phyloP scores from a whole-genome alignment of 1,140 invertebrate genomes.

The Drosophila guanche region DNA sequence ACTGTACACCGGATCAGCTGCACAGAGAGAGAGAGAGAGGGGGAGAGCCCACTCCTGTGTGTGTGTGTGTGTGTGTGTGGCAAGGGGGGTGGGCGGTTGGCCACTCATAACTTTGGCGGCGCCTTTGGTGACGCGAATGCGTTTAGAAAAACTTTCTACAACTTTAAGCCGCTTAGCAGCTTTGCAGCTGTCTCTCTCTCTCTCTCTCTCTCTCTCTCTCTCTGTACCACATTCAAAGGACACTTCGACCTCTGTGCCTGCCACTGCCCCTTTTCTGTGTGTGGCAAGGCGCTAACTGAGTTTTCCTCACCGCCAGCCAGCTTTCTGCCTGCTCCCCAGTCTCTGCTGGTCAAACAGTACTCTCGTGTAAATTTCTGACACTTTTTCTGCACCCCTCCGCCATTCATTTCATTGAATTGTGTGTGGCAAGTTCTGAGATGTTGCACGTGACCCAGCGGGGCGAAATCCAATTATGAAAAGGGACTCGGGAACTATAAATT shows the following conservation, averaged over 20 bases:
- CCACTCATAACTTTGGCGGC: slow-evolving; percentile 76
- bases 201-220: slow-evolving; percentile 30
- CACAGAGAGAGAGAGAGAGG: slow-evolving; percentile 7
- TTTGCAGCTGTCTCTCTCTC: slow-evolving; percentile 72
- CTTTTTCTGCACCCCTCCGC: slow-evolving; percentile 10
- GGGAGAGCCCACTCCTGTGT: too few species aligned
- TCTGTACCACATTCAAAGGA: background rate
- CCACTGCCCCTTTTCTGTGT: background rate
- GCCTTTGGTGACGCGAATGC: slow-evolving; percentile 81
- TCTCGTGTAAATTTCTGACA: slow-evolving; percentile 37
- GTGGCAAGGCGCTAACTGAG: slow-evolving; percentile 8
- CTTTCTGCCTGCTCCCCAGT: slow-evolving; percentile 10
- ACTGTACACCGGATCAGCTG: slow-evolving; percentile 28
- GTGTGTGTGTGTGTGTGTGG: slow-evolving; percentile 5
- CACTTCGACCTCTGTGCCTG: background rate
- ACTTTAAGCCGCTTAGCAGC: slow-evolving; percentile 81
- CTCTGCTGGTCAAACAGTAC: slow-evolving; percentile 10
- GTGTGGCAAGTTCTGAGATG: slow-evolving; percentile 32
- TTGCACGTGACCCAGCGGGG: slow-evolving; percentile 18
- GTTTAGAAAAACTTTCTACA: slow-evolving; percentile 82
- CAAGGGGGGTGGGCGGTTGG: slow-evolving; percentile 21
- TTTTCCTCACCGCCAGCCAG: slow-evolving; percentile 14
- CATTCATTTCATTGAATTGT: slow-evolving; percentile 74
- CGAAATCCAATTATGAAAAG: slow-evolving; percentile 55
- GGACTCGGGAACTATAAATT: background rate